These are phyloP conservation scores for Dicerorhinus sumatrensis DNA, from an alignment of 2,113 vertebrate genomes.

Conservation along the genomic window DNA sequence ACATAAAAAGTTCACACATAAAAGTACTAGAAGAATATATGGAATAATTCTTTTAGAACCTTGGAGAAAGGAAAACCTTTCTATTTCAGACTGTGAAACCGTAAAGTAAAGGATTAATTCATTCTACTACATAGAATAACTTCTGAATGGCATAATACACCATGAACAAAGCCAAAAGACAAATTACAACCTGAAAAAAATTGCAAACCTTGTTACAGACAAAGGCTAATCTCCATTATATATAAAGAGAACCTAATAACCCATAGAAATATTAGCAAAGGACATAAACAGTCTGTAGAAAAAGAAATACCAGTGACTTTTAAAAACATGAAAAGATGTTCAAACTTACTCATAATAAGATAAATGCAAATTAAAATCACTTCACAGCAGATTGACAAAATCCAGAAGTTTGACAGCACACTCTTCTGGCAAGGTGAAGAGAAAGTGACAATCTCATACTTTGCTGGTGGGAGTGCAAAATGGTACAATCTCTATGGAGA, in stretches of 20 bases:
- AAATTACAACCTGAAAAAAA: background rate
- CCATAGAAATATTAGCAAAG: background rate
- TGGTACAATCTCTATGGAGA: background rate
- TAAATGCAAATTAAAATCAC: slow-evolving; percentile 29
- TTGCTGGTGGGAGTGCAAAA: background rate
- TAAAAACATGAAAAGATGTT: background rate
- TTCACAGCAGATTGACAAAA: background rate
- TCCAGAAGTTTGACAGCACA: background rate
- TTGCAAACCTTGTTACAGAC: background rate
- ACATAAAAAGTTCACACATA: background rate
- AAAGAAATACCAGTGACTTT: slow-evolving; percentile 16
- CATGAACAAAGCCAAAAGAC: background rate
- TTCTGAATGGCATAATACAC: background rate
- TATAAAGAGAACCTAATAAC: background rate
- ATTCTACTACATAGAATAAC: background rate
- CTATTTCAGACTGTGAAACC: slow-evolving; percentile 16
- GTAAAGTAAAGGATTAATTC: slow-evolving; percentile 5
- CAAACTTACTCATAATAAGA: background rate
- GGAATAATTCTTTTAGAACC: background rate
- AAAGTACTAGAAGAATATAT: background rate
- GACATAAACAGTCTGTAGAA: background rate
- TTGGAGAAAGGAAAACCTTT: background rate
- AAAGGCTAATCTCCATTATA: background rate
- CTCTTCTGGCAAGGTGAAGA: background rate
- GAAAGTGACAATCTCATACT: background rate